phyloP scores from a whole-genome alignment of 2,797 vertebrate genomes.

The Megalops cyprinoides region DNA sequence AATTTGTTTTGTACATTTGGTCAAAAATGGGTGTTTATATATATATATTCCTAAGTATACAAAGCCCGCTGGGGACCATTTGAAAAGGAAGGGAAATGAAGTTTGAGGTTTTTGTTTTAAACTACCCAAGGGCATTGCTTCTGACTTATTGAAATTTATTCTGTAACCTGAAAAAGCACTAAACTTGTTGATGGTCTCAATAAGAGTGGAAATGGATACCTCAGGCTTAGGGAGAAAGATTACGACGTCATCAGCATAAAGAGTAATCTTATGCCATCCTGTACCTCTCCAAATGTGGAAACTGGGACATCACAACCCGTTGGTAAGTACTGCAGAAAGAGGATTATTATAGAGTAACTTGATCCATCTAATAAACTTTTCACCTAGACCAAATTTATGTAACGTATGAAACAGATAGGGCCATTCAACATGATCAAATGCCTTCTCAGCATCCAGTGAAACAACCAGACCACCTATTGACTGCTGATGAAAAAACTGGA shows the following conservation, averaged over 20 bases:
- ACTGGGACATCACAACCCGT: too few species aligned
- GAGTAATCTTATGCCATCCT: conserved; percentile 25
- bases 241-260: too few species aligned
- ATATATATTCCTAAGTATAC: conserved; percentile 9
- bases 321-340: too few species aligned
- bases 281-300: too few species aligned
- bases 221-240: too few species aligned
- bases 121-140: not conserved
- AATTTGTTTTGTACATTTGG: conserved; percentile 12
- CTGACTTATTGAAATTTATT: conserved; percentile 27
- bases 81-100: conserved; percentile 20
- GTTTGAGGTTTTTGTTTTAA: conserved; percentile 19
- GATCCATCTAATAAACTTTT: too few species aligned
- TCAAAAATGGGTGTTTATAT: not conserved
- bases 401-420: not conserved
- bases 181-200: too few species aligned
- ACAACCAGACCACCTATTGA: conserved; percentile 9
- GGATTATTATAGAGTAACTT: not conserved
- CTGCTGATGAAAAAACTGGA: not conserved
- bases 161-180: conserved; percentile 16
- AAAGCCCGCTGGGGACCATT: not conserved
- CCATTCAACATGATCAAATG: conserved; percentile 9
- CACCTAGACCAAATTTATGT: not conserved
- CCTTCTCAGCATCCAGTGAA: conserved; percentile 12
- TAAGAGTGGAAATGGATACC: too few species aligned